Conservation (phyloP, 1,140 invertebrate species). For the Agraylea sexmaculata region DNA sequence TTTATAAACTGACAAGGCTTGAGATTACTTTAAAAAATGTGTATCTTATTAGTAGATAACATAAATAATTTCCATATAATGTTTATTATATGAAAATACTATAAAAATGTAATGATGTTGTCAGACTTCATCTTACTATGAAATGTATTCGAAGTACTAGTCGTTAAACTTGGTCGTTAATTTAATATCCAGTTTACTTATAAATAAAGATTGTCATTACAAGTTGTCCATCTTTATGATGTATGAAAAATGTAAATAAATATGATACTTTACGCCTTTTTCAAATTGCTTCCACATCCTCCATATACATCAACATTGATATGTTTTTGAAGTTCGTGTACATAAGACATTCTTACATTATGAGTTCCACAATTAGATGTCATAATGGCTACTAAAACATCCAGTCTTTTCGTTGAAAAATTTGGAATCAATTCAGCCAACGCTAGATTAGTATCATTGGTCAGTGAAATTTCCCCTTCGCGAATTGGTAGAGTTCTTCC, state of each 20-base stretch:
- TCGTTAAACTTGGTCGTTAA: too few species aligned
- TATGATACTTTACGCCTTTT: conserved; percentile 12
- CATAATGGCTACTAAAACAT: conserved; percentile 42
- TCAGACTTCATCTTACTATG: too few species aligned
- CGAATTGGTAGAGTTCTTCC: conserved; percentile 34
- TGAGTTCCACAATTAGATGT: conserved; percentile 44
- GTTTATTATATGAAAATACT: too few species aligned
- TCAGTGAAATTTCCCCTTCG: not conserved
- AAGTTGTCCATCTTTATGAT: too few species aligned
- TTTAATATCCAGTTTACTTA: too few species aligned
- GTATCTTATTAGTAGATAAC: too few species aligned
- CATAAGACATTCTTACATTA: conserved; percentile 44
- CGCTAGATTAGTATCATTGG: not conserved
- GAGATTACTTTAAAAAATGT: too few species aligned
- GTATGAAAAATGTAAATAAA: conserved; percentile 4
- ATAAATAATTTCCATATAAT: too few species aligned
- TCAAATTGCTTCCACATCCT: conserved; percentile 31
- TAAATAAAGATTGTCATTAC: too few species aligned
- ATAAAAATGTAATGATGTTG: too few species aligned
- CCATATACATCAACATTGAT: conserved; percentile 48
- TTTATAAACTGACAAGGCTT: too few species aligned
- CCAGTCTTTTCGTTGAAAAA: conserved; percentile 22
- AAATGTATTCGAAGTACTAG: too few species aligned
- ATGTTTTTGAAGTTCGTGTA: conserved; percentile 39
- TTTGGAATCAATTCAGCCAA: conserved; percentile 10